Evolutionary conservation across 2,113 vertebrate species (phyloP).

Genomic region (Nibea albiflora): DNA sequence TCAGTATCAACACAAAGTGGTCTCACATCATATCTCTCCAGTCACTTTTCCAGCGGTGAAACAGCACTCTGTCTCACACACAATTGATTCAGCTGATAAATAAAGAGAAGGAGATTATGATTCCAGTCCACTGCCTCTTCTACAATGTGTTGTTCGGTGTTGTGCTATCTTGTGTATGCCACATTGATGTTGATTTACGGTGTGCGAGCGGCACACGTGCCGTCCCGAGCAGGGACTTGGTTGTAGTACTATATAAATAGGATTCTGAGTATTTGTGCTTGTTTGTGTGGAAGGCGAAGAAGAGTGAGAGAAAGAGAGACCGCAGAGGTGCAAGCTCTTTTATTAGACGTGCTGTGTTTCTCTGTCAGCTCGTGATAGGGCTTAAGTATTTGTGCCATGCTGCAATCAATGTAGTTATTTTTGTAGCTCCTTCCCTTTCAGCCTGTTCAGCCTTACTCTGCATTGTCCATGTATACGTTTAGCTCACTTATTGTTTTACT

Average conservation of each 20-base stretch:
- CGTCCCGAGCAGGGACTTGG: conserved; percentile 8
- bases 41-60: background rate
- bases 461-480: background rate
- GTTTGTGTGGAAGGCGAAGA: background rate
- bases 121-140: conserved; percentile 33
- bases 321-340: conserved; percentile 28
- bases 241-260: conserved; percentile 53
- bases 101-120: conserved; percentile 39
- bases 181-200: conserved; percentile 55
- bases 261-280: background rate
- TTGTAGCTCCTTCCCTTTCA: conserved; percentile 23
- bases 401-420: conserved; percentile 44
- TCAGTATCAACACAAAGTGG: background rate
- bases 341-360: conserved; percentile 36
- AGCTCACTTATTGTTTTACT: background rate
- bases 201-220: conserved; percentile 1
- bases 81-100: conserved; percentile 15
- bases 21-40: background rate
- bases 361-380: conserved; percentile 53
- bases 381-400: conserved; percentile 57
- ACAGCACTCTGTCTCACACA: background rate
- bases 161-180: conserved; percentile 55
- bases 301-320: background rate
- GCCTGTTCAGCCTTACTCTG: background rate
- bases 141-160: conserved; percentile 16